Base-by-base conservation (phyloP, 2,113 vertebrate species). In the Pogonocichla stellata region DNA sequence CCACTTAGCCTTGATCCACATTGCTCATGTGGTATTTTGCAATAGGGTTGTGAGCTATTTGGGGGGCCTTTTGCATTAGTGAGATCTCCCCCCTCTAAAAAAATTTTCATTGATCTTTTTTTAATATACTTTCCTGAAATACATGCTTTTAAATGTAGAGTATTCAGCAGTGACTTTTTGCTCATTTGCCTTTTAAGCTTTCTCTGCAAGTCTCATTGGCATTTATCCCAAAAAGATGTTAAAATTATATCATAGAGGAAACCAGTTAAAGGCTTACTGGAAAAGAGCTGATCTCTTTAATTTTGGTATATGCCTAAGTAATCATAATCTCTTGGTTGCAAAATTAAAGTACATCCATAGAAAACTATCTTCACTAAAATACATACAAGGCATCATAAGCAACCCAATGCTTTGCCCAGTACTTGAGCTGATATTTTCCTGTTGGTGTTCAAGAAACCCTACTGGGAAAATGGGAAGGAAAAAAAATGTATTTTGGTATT, bases 251-350 rank as follows among this genome's bases (percentile, higher is more conserved):
- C 25, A n/a, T 31, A 56, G 91, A 73, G 36, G 34, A 87, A 80
- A 88, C 31, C 43, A 89, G 16, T 58, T 90, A 83, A 87, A 77
- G 92, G 26, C 23, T 90, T 91, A 92, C 84, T 95, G 71, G 83
- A 88, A 96, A 83, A 50, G 15, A 57, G 42, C 47, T 85, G 69
- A 50, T 77, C 19, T 90, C 64, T 93, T 85, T 81, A 33, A 38
- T 87, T 94, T 86, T 66, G 56, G 70, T 83, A 19, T 86, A 42
- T 83, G 45, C 48, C 25, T 70, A 83, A 94, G 22, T 78, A 72
- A 94, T 80, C 64, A 83, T 74, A 71, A 91, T 71, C 24, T 84
- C 8, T 83, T 34, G 24, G 45, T 58, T 91, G 33, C 42, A 83
- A 90, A 61, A 58, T 61, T 66, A 38, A 69, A 91, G 50, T 62